Percentiles rank a stretch among this genome's conserved stretches.
phyloP scores from a whole-genome alignment of 2,113 vertebrate genomes.

The Cyanoramphus novaezelandiae region DNA sequence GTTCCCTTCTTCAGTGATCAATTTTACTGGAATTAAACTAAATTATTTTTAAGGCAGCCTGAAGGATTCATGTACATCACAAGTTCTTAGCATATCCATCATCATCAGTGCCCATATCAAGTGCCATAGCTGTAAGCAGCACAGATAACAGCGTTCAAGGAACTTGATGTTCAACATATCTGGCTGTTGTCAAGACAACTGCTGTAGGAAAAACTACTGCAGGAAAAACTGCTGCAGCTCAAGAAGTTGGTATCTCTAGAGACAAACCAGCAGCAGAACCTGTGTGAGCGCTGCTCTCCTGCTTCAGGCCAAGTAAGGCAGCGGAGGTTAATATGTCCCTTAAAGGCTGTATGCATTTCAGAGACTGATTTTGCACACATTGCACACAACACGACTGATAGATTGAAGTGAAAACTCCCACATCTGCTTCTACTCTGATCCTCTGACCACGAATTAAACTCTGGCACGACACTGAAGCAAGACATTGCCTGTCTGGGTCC shows the following conservation, averaged over 20 bases:
- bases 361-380: background rate
- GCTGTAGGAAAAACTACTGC: background rate
- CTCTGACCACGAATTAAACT: background rate
- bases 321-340: accelerated
- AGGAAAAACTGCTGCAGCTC: background rate
- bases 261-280: background rate
- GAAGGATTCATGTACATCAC: background rate
- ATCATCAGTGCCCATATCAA: background rate
- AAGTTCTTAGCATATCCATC: background rate
- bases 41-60: background rate
- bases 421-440: background rate
- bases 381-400: background rate
- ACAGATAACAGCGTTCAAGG: background rate
- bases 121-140: background rate
- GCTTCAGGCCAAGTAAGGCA: background rate
- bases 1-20: background rate
- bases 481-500: background rate
- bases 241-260: background rate
- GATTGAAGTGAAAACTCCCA: background rate
- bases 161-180: background rate
- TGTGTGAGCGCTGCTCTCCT: background rate
- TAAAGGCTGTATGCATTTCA: background rate
- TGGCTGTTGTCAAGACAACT: background rate
- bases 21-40: background rate
- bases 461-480: background rate